Evolutionary conservation across 2,888 invertebrate species (phyloP).

Genomic region (Perizoma flavofasciatum): DNA sequence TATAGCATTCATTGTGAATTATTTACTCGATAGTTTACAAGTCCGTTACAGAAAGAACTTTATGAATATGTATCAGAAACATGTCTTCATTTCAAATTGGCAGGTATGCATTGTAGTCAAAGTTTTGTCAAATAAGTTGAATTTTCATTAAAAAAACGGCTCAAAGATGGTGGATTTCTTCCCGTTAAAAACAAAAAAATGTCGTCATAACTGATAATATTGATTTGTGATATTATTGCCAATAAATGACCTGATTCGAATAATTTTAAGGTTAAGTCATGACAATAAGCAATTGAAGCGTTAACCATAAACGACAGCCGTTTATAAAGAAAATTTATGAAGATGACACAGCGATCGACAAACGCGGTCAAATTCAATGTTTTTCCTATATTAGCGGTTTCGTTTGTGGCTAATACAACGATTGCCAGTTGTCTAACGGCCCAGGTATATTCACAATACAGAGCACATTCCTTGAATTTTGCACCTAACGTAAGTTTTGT

Average conservation of each 20-base stretch:
- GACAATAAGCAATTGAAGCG: conserved; percentile 5
- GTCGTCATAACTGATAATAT: conserved; percentile 54
- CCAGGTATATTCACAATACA: conserved; percentile 36
- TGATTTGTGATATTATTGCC: conserved; percentile 77
- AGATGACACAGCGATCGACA: background rate
- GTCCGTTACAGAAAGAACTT: background rate
- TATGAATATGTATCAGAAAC: background rate
- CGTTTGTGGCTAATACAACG: background rate
- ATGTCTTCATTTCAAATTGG: background rate
- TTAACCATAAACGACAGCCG: conserved; percentile 11
- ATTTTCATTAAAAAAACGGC: conserved; percentile 22
- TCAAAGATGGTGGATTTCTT: conserved; percentile 35
- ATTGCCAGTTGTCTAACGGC: conserved; percentile 2
- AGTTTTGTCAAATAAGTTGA: no score
- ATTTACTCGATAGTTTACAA: conserved; percentile 23
- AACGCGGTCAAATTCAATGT: background rate
- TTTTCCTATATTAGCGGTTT: background rate
- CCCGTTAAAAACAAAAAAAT: conserved; percentile 15
- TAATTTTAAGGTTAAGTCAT: conserved; percentile 46
- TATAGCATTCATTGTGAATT: conserved; percentile 56
- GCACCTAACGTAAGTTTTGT: conserved; percentile 68
- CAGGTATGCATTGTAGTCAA: no score
- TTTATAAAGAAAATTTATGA: background rate
- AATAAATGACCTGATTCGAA: conserved; percentile 60
- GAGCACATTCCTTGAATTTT: conserved; percentile 67